A percentile compares a stretch with the other conserved stretches of the same genome.
phyloP scores from a whole-genome alignment of 2,888 invertebrate genomes.

The Sycophila texana region DNA sequence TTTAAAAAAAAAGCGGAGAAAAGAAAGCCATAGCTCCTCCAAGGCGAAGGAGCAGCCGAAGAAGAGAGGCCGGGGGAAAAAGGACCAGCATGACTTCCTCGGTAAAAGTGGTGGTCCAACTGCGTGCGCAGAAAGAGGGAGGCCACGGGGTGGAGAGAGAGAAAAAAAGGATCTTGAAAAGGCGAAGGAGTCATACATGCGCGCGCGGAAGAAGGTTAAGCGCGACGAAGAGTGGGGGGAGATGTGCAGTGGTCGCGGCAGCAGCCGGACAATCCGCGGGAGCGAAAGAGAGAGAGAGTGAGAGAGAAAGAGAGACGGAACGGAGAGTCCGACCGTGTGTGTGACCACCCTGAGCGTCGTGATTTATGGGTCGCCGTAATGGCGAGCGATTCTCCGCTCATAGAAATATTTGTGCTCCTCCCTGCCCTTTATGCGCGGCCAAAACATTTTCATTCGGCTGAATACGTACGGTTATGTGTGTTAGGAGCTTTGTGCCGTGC shows the following conservation, averaged over 20 bases:
- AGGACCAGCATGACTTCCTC: slow-evolving; percentile 47
- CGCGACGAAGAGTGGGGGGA: background rate
- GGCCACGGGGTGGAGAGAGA: background rate
- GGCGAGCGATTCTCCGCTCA: slow-evolving; percentile 64
- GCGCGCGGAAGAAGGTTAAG: slow-evolving; percentile 32
- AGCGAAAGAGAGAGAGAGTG: slow-evolving; percentile 26
- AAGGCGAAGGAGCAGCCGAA: background rate
- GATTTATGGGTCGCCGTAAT: slow-evolving; percentile 69
- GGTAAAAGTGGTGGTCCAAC: background rate
- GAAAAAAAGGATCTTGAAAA: background rate
- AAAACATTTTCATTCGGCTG: slow-evolving; percentile 43
- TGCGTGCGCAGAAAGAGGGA: slow-evolving; percentile 3
- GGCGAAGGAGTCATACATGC: slow-evolving; percentile 9
- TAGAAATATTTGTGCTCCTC: slow-evolving; percentile 66
- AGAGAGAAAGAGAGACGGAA: slow-evolving; percentile 22
- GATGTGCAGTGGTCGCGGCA: too few species aligned
- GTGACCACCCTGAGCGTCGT: slow-evolving; percentile 70
- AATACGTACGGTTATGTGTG: slow-evolving; percentile 1
- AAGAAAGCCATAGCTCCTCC: slow-evolving; percentile 44
- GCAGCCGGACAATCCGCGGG: background rate
- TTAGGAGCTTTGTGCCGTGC: background rate
- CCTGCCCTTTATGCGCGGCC: slow-evolving; percentile 5
- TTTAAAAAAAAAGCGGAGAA: too few species aligned
- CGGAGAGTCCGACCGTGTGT: slow-evolving; percentile 48
- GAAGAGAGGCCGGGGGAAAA: slow-evolving; percentile 2